Conservation (phyloP, 2,888 invertebrate species). For the Drosophila melanosoma region DNA sequence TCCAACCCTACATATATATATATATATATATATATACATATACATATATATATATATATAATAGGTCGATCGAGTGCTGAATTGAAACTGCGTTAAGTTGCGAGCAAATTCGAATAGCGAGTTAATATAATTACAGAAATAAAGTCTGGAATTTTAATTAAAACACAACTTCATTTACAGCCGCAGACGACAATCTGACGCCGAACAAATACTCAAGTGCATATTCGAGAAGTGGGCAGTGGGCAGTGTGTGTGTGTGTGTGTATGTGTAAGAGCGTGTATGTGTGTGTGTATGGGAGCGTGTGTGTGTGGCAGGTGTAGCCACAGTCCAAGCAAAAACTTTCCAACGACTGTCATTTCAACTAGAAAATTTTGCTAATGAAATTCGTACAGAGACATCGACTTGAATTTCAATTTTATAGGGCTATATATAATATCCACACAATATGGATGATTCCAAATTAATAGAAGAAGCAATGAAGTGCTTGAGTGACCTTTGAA, state of each 20-base stretch:
- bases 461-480: not conserved
- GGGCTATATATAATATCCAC: not conserved
- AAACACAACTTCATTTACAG: slow-evolving; percentile 81
- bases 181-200: slow-evolving; percentile 70
- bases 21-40: not conserved
- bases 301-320: slow-evolving; percentile 27
- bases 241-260: not conserved
- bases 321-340: slow-evolving; percentile 54
- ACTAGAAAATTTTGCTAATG: slow-evolving; percentile 57
- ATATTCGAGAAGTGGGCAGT: not conserved
- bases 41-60: not conserved
- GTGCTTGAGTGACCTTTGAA: not conserved
- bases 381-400: slow-evolving; percentile 44
- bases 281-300: not conserved
- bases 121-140: slow-evolving; percentile 83
- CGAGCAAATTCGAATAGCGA: slow-evolving; percentile 72
- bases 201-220: slow-evolving; percentile 42
- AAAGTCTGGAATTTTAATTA: slow-evolving; percentile 83
- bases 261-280: not conserved
- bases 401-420: not conserved
- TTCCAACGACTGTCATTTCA: slow-evolving; percentile 40
- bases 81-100: slow-evolving; percentile 12
- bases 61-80: slow-evolving; percentile 31
- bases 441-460: not conserved
- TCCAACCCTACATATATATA: slow-evolving; percentile 11